Conservation (phyloP, 2,113 vertebrate genomes). For the Myotis yumanensis region DNA sequence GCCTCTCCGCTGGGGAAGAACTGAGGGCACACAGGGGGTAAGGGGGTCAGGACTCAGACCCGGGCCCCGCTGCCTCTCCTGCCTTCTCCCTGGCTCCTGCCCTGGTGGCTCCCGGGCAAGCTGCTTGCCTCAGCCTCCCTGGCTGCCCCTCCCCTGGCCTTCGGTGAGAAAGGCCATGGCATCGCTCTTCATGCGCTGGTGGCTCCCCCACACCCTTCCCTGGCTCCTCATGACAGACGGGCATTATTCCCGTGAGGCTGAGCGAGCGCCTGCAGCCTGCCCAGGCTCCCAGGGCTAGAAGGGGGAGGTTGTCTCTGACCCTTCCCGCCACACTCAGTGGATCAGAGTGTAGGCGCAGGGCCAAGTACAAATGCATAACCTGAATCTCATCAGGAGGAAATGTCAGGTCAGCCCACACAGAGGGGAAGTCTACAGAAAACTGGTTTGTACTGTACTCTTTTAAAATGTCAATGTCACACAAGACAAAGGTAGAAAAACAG, state of each 20-base stretch:
- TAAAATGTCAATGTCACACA: neutral
- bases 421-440: neutral
- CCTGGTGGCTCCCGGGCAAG: neutral
- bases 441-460: neutral
- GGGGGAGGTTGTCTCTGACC: neutral
- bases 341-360: no score
- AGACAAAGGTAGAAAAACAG: neutral
- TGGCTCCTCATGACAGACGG: neutral
- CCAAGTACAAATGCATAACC: neutral
- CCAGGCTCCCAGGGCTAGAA: neutral
- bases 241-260: neutral
- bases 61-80: neutral
- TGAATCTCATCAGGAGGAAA: neutral
- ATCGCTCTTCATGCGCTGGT: neutral
- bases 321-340: neutral
- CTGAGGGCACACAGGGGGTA: constrained; percentile 77
- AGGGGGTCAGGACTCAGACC: neutral
- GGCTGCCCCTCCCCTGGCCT: neutral
- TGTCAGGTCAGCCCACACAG: neutral
- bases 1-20: constrained; percentile 97
- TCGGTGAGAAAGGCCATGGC: neutral
- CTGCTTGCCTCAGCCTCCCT: neutral
- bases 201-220: neutral
- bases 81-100: neutral
- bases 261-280: neutral